phyloP scores from a whole-genome alignment of 2,797 vertebrate genomes.

The Microchirus variegatus region DNA sequence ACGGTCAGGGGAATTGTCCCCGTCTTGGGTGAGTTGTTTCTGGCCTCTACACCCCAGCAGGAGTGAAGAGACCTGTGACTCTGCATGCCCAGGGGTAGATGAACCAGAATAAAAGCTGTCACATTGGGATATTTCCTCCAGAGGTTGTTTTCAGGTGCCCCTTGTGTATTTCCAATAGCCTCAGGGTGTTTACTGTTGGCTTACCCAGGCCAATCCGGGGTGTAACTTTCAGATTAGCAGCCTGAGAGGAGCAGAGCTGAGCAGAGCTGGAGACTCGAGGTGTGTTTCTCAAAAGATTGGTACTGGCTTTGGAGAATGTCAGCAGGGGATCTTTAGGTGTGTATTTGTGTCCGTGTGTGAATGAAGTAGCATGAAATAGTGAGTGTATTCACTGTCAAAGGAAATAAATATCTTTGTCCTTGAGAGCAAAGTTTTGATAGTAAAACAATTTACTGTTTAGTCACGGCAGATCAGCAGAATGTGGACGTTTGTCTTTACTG shows the following conservation, averaged over 20 bases:
- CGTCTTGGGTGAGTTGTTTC: constrained; percentile 14
- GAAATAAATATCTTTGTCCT: not conserved
- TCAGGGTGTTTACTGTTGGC: constrained; percentile 23
- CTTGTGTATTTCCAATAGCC: constrained; percentile 44
- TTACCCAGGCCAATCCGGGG: constrained; percentile 26
- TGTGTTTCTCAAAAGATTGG: constrained; percentile 36
- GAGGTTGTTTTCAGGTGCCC: constrained; percentile 34
- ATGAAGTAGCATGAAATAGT: not conserved
- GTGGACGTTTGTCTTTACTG: too few relatives aligned
- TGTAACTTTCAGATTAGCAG: constrained; percentile 48
- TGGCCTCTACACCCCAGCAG: constrained; percentile 27
- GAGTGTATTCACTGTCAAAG: not conserved
- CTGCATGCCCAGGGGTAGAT: constrained; percentile 23
- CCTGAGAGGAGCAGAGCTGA: constrained; percentile 6
- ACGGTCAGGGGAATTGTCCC: constrained; percentile 37
- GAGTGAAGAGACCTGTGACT: constrained; percentile 25
- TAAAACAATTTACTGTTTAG: too few relatives aligned
- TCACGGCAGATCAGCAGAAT: too few relatives aligned
- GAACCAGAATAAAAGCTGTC: constrained; percentile 45
- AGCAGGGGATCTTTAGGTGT: constrained; percentile 10
- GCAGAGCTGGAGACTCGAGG: constrained; percentile 18
- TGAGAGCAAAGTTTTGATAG: too few relatives aligned
- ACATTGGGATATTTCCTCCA: constrained; percentile 24
- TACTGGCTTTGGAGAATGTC: constrained; percentile 36
- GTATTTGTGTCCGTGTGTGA: not conserved